These are phyloP conservation scores for Lycia hirtaria DNA, from an alignment of 2,888 invertebrate species.

Conservation along the genomic window DNA sequence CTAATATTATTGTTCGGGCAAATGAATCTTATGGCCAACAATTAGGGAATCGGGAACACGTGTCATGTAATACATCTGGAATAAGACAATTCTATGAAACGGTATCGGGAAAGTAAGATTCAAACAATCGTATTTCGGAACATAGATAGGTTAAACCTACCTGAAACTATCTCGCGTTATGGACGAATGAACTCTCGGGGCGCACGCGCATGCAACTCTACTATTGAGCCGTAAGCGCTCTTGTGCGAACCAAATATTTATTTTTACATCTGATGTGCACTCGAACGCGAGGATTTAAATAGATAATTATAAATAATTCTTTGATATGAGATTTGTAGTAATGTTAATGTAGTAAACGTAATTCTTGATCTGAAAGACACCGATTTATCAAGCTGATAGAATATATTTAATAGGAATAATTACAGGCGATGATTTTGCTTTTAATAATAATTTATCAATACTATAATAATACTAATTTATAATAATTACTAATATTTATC, in stretches of 20 bases:
- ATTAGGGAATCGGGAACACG: too few species aligned
- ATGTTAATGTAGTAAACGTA: background rate
- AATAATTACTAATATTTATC: too few species aligned
- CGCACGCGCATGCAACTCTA: conserved; percentile 26
- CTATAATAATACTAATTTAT: too few species aligned
- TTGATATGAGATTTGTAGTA: background rate
- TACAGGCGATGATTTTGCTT: background rate
- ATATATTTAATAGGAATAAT: conserved; percentile 1
- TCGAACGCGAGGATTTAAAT: conserved; percentile 8
- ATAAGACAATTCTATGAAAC: too few species aligned
- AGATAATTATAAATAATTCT: conserved; percentile 8
- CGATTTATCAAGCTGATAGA: background rate
- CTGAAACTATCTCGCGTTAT: conserved; percentile 31
- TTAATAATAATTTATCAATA: background rate
- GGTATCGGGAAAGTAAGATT: too few species aligned
- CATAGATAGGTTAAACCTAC: too few species aligned
- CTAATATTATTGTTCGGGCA: too few species aligned
- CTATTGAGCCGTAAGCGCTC: conserved; percentile 17
- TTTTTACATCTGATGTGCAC: conserved; percentile 12
- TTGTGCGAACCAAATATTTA: conserved; percentile 21
- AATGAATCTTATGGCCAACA: too few species aligned
- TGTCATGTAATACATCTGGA: too few species aligned
- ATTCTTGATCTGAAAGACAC: background rate
- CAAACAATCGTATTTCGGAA: too few species aligned
- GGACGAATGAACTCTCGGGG: conserved; percentile 31